Evolutionary conservation across 2,113 vertebrate species (phyloP), one percentile per base, ranked within the genome.

Genomic region (Pyrgilauda ruficollis): DNA sequence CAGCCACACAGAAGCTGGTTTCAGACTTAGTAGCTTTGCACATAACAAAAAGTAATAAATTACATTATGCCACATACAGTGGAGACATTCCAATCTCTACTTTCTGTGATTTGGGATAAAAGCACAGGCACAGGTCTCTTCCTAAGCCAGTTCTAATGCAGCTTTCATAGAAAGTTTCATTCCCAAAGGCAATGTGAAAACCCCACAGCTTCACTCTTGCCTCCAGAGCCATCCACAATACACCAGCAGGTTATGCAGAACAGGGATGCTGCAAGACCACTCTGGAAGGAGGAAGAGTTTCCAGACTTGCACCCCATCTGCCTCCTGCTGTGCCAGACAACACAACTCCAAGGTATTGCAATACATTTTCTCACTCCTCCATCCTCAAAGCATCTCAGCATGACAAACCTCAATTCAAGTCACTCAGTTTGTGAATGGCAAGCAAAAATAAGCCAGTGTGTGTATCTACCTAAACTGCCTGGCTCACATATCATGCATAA

Each of bases 241-340:
- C 33, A 68, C 4, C 35, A 61, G 5, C 28, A 63, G 9, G 37
- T 72, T 35, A 33, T 1, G 2, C 22, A 63, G 49, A 53, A 6
- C 22, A 76, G 56, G 14, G 28, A 76, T 46, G 39, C 31, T 49
- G n/a, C 43, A 53, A 0, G 1, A 84, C 16, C 44, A 52, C 46
- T 53, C 26, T 10, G 16, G 49, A 56, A 37, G 2, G 2, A 86
- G 33, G 20, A 76, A 33, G 10, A 68, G 12, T 35, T 83, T 44
- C 66, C 30, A n/a, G 62, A 47, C 44, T 55, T 1, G 1, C 6
- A 50, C 2, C 14, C 7, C 16, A 3, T 5, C 23, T 18, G 21
- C 28, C 15, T 66, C 47, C 49, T 61, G 49, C 41, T 56, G 49
- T 10, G 17, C 63, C 3, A 2, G 41, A 62, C 33, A 91, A 74